Percentiles rank a stretch among this genome's conserved stretches.
Evolutionary conservation across 2,113 vertebrate genomes (phyloP).

Genomic region (Aegithalos caudatus): DNA sequence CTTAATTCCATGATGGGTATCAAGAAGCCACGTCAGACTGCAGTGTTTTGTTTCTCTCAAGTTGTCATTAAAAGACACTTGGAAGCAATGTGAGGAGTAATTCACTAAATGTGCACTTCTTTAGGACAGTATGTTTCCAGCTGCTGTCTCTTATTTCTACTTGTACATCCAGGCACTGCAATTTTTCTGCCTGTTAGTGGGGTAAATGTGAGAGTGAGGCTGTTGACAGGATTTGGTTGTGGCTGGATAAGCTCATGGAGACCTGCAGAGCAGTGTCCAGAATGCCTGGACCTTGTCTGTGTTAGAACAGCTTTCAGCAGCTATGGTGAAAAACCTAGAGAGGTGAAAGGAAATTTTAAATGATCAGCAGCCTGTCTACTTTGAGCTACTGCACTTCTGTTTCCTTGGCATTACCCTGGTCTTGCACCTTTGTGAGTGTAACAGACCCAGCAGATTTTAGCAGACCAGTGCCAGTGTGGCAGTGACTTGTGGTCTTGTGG

Average conservation of each 20-base stretch:
- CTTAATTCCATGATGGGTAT: neutral
- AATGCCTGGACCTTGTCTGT: fast-evolving
- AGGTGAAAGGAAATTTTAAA: neutral
- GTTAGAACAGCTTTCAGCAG: neutral
- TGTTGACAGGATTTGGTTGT: neutral
- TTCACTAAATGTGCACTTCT: neutral
- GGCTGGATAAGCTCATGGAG: neutral
- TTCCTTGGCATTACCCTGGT: fast-evolving
- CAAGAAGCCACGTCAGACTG: neutral
- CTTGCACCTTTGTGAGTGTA: neutral
- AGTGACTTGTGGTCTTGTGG: neutral
- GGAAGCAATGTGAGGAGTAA: neutral
- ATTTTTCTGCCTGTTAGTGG: neutral
- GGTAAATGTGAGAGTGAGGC: neutral
- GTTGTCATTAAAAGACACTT: neutral
- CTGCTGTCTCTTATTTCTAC: neutral
- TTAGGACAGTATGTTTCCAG: neutral
- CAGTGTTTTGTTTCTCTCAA: neutral
- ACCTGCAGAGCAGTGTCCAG: neutral
- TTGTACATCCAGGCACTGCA: neutral
- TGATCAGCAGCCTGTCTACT: neutral
- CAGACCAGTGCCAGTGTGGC: neutral
- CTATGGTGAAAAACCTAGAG: neutral
- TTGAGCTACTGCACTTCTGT: neutral
- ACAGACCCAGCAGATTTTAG: neutral